Evolutionary conservation across 64 coral and sea anemone species (phyloP), one percentile per base, ranked within the genome.

Genomic region (Anthopleura sola): DNA sequence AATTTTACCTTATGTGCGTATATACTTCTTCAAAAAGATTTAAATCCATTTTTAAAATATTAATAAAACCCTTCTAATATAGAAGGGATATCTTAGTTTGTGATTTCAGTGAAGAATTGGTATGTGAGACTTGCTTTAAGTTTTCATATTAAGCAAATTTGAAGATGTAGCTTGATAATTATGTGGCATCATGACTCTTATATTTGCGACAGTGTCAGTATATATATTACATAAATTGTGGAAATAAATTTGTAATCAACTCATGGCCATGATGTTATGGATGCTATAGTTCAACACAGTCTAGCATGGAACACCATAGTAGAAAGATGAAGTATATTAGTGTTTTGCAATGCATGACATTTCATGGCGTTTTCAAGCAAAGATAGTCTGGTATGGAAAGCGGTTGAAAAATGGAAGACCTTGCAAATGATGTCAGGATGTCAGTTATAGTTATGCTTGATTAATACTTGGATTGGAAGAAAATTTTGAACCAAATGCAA

Each of bases 11-110:
- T 71, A 71, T 16, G 2, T 71, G 34, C 34, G 1, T 71, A 71
- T 34, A 71, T 71, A 62, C n/a, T 62, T 71, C 29, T 71, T 32
- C 66, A 71, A 71, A 71, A 71, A 71, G 66, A 71, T 71, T 71
- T 71, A 71, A 71, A 33, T 71, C 66, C 66, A 71, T 71, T 71
- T 66, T 71, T 71, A 71, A 71, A 71, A 71, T 71, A 71, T 28
- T 71, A 71, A 71, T 71, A 71, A 32, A 62, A 34, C 66, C n/a
- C 66, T 71, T 71, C 66, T 71, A 71, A 71, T 71, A 15, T 71
- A 71, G 66, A 71, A 71, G 66, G 66, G 10, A 16, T 71, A 32
- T 32, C 29, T 71, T 53, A 44, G 39, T 26, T 64, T 71, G 66
- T 28, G 34, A 71, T 71, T 71, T 71, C 55, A 56, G 58, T n/a